Base-by-base conservation (phyloP, 1,140 invertebrate genomes). In the Pseudomyrmex concolor region DNA sequence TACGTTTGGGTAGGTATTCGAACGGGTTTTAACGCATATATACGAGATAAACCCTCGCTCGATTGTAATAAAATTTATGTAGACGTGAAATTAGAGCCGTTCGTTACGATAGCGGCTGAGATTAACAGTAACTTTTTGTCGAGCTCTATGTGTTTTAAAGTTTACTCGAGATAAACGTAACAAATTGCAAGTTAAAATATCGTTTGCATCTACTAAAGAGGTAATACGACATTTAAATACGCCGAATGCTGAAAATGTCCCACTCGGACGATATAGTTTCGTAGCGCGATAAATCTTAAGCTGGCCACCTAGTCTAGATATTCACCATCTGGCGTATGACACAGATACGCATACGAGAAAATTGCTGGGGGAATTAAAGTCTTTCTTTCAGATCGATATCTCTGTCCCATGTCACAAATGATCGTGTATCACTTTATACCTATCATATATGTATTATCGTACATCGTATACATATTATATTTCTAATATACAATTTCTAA, bases 301-400 rank as follows among this genome's bases (percentile, higher is more conserved):
- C 48, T 63, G 63, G 54, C 73, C 73, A 43, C 34, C 5, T 34
- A 66, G 19, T 22, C 25, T 15, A 54, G 48, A 19, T 66, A 67
- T 77, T 48, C 60, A 77, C 60, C 73, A 77, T 77, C 73, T 77
- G 73, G 62, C 13, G 62, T 77, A 25, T 25, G 62, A 77, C 45
- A 76, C 72, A 22, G 5, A 76, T 19, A 64, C 45, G n/a, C 22
- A 54, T 12, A 34, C n/a, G 48, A 67, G 62, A 67, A 66, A 66
- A 76, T 76, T 76, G 73, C 59, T 34, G 15, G 51, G 66, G 73
- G 51, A 67, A 66, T 77, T 77, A 54, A 77, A 66, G 73, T 77
- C 62, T 60, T n/a, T 22, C 48, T 63, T 34, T 12, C 17, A 77
- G 63, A 77, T 77, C 73, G 48, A 77, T 67, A 67, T 4, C 62